These are phyloP conservation scores for Leuciscus idus DNA, from an alignment of 2,113 vertebrate species.

Conservation along the genomic window DNA sequence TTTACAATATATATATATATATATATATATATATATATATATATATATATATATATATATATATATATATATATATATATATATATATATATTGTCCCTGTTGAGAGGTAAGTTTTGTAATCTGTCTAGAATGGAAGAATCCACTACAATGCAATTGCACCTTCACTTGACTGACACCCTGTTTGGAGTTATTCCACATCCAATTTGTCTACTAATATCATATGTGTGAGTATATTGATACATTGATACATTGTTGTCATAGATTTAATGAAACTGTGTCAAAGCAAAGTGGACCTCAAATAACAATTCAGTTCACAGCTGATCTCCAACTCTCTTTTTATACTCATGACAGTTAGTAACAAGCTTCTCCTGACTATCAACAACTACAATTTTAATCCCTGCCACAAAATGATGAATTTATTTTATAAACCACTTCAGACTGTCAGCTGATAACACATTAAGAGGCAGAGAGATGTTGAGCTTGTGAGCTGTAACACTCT, in stretches of 20 bases:
- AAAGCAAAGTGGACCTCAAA: slow-evolving; percentile 27
- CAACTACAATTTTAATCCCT: slow-evolving; percentile 12
- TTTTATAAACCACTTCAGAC: slow-evolving; percentile 10
- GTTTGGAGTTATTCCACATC: too few relatives aligned
- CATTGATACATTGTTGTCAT: neutral
- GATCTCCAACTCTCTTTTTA: neutral
- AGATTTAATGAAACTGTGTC: neutral
- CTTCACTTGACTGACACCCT: too few relatives aligned
- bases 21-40: too few relatives aligned
- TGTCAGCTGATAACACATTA: slow-evolving; percentile 36
- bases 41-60: too few relatives aligned
- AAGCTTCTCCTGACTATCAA: slow-evolving; percentile 27
- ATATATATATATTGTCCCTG: neutral
- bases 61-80: too few relatives aligned
- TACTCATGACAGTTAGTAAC: slow-evolving; percentile 42
- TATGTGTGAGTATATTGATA: neutral
- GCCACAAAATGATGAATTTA: slow-evolving; percentile 22
- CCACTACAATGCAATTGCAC: neutral
- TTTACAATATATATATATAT: too few relatives aligned
- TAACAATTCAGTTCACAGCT: neutral
- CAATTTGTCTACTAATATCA: too few relatives aligned
- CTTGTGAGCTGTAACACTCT: slow-evolving; percentile 6
- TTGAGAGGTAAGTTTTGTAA: neutral
- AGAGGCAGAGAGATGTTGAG: slow-evolving; percentile 1
- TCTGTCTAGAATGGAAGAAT: neutral